Conservation (phyloP, 2,113 vertebrate genomes). For the Neogale vison region DNA sequence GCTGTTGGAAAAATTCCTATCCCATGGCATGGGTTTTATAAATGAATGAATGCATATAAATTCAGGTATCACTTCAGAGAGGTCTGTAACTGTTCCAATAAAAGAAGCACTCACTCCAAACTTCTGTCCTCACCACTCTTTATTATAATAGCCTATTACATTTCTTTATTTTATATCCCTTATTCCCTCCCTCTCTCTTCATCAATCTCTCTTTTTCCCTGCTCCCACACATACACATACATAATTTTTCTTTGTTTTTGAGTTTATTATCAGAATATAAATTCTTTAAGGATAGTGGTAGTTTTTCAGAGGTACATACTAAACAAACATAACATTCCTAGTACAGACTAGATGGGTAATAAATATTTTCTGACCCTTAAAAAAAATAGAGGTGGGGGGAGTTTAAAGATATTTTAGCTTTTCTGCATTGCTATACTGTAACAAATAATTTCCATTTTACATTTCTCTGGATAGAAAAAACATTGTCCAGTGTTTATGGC, state of each 20-base stretch:
- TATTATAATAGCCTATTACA: neutral
- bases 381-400: neutral
- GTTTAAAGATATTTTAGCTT: neutral
- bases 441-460: neutral
- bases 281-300: neutral
- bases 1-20: neutral
- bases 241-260: conserved; percentile 3
- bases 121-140: neutral
- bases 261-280: neutral
- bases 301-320: neutral
- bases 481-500: neutral
- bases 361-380: neutral
- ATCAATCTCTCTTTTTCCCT: neutral
- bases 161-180: neutral
- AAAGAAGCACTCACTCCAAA: neutral
- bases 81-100: neutral
- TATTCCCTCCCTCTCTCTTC: neutral
- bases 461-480: conserved; percentile 8
- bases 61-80: neutral
- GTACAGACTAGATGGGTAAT: neutral
- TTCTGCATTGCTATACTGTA: neutral
- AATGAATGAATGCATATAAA: neutral
- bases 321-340: neutral
- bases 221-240: neutral
- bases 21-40: neutral